Evolutionary conservation across 64 coral and sea anemone species (phyloP).

Genomic region (Dendronephthya gigantea): DNA sequence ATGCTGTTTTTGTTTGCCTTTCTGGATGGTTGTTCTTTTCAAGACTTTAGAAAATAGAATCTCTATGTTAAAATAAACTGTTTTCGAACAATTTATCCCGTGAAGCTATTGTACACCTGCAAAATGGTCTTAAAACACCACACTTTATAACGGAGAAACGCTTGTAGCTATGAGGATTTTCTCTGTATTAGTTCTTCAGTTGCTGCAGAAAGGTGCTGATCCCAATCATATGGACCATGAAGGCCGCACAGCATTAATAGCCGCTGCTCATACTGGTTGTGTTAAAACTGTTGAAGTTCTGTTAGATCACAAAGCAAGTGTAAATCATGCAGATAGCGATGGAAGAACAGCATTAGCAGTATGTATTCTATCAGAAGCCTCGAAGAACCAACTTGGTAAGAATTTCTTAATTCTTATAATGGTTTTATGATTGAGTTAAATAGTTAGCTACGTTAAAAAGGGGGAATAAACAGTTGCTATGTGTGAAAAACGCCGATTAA

Average conservation of each 20-base stretch:
- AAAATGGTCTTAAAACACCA: not conserved
- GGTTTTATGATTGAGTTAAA: too few species aligned
- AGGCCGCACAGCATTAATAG: conserved; percentile 86
- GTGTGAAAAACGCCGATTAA: too few species aligned
- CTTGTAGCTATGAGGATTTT: not conserved
- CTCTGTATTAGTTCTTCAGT: conserved; percentile 41
- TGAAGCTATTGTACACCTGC: too few species aligned
- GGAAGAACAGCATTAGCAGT: conserved; percentile 86
- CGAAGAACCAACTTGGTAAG: conserved; percentile 46
- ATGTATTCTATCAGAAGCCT: conserved; percentile 56
- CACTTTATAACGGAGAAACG: not conserved
- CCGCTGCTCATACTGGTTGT: conserved; percentile 89
- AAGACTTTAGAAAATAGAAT: too few species aligned
- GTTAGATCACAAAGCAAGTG: conserved; percentile 69
- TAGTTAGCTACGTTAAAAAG: too few species aligned
- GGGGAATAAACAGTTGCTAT: too few species aligned
- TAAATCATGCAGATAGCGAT: conserved; percentile 86
- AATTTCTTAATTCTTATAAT: not conserved
- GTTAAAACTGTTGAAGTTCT: conserved; percentile 67
- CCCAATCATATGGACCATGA: conserved; percentile 79
- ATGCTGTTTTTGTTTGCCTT: too few species aligned
- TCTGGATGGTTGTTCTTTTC: too few species aligned
- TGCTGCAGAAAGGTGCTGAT: conserved; percentile 75
- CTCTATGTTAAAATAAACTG: too few species aligned
- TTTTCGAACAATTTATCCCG: too few species aligned